phyloP scores from a whole-genome alignment of 2,888 invertebrate species.

The Petrophora chlorosata region DNA sequence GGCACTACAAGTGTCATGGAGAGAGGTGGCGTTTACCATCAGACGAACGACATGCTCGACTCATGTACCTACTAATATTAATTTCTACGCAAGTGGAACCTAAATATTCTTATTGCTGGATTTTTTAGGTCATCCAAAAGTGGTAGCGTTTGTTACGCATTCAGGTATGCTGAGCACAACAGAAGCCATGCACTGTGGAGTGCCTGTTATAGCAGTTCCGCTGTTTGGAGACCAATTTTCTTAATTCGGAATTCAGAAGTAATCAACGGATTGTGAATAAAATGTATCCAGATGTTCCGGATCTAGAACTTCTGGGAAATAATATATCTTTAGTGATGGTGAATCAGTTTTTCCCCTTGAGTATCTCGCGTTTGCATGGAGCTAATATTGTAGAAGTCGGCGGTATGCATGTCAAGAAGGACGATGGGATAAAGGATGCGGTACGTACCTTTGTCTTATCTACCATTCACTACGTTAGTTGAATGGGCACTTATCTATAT shows the following conservation, averaged over 20 bases:
- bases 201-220: conserved; percentile 75
- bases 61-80: too few relatives aligned
- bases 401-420: conserved; percentile 67
- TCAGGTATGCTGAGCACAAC: conserved; percentile 78
- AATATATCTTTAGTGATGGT: conserved; percentile 52
- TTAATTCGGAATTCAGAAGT: conserved; percentile 67
- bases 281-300: conserved; percentile 44
- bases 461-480: too few relatives aligned
- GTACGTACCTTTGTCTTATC: too few relatives aligned
- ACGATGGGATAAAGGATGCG: conserved; percentile 26
- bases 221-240: conserved; percentile 80
- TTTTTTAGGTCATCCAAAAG: conserved; percentile 75
- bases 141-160: conserved; percentile 77
- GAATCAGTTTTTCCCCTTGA: conserved; percentile 80
- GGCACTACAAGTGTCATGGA: too few relatives aligned
- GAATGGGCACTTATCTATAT: too few relatives aligned
- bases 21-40: too few relatives aligned
- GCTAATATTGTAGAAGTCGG: conserved; percentile 80
- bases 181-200: conserved; percentile 70
- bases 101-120: neutral
- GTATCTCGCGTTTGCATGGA: conserved; percentile 71
- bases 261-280: conserved; percentile 44
- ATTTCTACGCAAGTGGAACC: too few relatives aligned
- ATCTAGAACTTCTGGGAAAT: conserved; percentile 47
- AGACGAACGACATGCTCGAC: too few relatives aligned